A percentile compares a stretch with the other conserved stretches of the same genome.
Conservation (phyloP, 2,113 vertebrate genomes). For the Triplophysa siluroides region DNA sequence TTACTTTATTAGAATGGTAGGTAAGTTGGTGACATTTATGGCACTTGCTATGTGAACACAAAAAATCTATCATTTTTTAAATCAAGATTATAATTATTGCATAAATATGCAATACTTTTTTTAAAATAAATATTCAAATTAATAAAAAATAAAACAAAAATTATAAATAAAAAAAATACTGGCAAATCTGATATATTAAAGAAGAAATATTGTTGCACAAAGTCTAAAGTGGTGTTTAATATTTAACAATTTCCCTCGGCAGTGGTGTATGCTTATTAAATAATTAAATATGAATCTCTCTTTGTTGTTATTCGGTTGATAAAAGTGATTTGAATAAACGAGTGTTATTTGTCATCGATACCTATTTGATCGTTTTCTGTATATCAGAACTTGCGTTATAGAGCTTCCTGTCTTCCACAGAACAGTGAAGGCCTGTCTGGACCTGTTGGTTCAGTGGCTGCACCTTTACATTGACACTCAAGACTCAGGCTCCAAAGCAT, state of each 20-base stretch:
- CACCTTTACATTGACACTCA: conserved; percentile 90
- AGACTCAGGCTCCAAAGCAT: conserved; percentile 79
- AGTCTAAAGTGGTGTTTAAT: neutral
- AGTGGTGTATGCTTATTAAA: neutral
- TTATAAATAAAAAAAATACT: too few relatives aligned
- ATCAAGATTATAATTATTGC: too few relatives aligned
- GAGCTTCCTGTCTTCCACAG: conserved; percentile 62
- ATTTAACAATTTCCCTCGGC: conserved; percentile 21
- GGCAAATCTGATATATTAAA: too few relatives aligned
- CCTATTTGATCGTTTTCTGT: neutral
- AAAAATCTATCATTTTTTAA: too few relatives aligned
- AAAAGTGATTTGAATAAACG: neutral
- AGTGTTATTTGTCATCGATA: neutral
- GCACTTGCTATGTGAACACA: too few relatives aligned
- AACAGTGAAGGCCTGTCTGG: conserved; percentile 90
- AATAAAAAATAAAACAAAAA: too few relatives aligned
- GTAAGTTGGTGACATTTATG: too few relatives aligned
- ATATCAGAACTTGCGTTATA: neutral
- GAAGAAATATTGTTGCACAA: too few relatives aligned
- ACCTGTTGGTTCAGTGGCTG: conserved; percentile 89
- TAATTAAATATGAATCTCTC: neutral
- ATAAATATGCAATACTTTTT: too few relatives aligned
- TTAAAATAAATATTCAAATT: too few relatives aligned
- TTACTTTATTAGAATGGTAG: too few relatives aligned
- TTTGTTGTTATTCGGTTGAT: neutral